Conservation (phyloP, 2,888 invertebrate genomes). For the Odontocerum albicorne region DNA sequence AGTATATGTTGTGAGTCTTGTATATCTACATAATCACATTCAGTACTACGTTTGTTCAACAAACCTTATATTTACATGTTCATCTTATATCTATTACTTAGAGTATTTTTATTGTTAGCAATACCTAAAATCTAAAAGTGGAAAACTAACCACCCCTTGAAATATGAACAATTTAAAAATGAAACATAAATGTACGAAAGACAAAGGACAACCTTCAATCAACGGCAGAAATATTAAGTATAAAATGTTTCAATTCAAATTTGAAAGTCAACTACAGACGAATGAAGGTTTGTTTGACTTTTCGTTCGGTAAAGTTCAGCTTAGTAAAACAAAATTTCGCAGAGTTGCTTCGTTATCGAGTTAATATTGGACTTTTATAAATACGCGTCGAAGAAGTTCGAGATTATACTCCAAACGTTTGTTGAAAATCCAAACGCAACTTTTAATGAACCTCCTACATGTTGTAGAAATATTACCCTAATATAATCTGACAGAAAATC, state of each 20-base stretch:
- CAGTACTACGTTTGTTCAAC: too few species aligned
- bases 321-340: conserved; percentile 6
- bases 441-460: conserved; percentile 2
- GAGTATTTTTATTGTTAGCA: too few species aligned
- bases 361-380: conserved; percentile 2
- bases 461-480: not conserved
- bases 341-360: conserved; percentile 3
- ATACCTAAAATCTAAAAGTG: too few species aligned
- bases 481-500: not conserved
- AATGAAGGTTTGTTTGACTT: conserved; percentile 5
- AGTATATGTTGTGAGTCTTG: too few species aligned
- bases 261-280: not conserved
- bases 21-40: too few species aligned
- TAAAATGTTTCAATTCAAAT: not conserved
- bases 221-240: not conserved
- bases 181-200: too few species aligned
- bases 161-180: too few species aligned
- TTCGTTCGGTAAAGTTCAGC: conserved; percentile 7
- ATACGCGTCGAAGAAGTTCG: not conserved
- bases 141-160: too few species aligned
- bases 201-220: not conserved
- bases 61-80: too few species aligned
- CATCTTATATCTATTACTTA: too few species aligned
- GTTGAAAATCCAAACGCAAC: not conserved
- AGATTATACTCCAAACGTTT: conserved; percentile 1